phyloP scores from a whole-genome alignment of 2,113 vertebrate genomes.

The Emydura subglobosa region DNA sequence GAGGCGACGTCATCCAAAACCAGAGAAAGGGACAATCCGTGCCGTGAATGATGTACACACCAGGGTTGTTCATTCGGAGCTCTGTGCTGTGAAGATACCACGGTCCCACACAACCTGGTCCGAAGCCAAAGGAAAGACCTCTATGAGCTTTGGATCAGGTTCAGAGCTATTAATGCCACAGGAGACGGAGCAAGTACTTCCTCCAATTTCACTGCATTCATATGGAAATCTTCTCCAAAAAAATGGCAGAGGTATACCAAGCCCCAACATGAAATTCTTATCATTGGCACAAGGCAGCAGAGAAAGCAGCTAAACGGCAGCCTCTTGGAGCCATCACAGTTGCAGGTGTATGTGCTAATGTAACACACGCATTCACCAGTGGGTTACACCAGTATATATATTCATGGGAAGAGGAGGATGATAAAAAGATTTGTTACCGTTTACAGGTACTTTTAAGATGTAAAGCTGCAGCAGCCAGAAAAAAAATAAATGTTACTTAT shows the following conservation, averaged over 20 bases:
- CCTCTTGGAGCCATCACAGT: neutral
- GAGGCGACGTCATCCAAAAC: fast-evolving
- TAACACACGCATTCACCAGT: neutral
- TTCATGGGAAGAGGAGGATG: neutral
- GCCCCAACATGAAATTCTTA: too few relatives aligned
- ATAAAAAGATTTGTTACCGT: neutral
- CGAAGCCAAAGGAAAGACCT: neutral
- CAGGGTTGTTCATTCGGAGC: neutral
- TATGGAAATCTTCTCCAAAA: neutral
- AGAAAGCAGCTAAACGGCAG: neutral
- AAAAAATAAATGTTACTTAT: neutral
- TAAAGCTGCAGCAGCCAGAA: neutral
- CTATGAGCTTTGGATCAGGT: neutral
- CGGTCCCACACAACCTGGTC: fast-evolving
- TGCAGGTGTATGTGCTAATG: neutral
- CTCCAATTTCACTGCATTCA: neutral
- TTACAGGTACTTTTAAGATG: neutral
- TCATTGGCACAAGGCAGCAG: too few relatives aligned
- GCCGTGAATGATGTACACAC: neutral
- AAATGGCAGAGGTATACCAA: neutral
- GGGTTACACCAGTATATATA: fast-evolving
- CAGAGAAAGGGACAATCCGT: neutral
- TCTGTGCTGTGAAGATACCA: neutral
- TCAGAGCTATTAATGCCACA: neutral
- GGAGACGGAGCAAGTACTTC: neutral